These are phyloP conservation scores for Mus spicilegus DNA, from an alignment of 2,113 vertebrate genomes.

Conservation along the genomic window DNA sequence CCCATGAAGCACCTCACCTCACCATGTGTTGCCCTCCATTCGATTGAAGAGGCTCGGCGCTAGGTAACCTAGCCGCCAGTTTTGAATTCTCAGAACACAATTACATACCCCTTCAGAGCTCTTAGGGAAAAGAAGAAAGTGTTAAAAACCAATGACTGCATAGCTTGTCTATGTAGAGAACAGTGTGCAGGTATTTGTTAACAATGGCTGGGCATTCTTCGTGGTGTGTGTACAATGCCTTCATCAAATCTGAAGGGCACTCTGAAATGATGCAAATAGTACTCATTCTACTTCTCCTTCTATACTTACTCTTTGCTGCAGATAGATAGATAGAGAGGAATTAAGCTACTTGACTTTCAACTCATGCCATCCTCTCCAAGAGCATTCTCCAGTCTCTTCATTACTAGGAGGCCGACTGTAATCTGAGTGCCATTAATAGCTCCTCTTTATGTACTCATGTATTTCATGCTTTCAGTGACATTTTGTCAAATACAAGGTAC, in stretches of 20 bases:
- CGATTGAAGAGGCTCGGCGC: background rate
- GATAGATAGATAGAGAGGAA: background rate
- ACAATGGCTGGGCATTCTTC: background rate
- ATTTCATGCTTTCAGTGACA: background rate
- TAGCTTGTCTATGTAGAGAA: background rate
- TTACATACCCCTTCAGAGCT: background rate
- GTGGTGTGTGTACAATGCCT: background rate
- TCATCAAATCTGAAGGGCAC: background rate
- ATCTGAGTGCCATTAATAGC: background rate
- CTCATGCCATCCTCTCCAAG: background rate
- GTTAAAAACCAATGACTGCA: background rate
- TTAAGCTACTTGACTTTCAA: background rate
- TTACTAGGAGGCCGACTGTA: background rate
- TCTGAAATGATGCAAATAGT: background rate
- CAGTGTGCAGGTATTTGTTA: background rate
- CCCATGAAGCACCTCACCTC: background rate
- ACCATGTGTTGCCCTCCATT: background rate
- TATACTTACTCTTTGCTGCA: background rate
- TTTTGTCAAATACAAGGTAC: background rate
- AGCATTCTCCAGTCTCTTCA: background rate
- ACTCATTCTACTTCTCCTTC: background rate
- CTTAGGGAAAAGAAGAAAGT: background rate
- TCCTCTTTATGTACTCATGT: constrained; percentile 27
- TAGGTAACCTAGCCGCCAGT: background rate
- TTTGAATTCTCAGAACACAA: background rate